Base-by-base conservation (phyloP, 2,797 vertebrate genomes). In the Sebastes nivosus region DNA sequence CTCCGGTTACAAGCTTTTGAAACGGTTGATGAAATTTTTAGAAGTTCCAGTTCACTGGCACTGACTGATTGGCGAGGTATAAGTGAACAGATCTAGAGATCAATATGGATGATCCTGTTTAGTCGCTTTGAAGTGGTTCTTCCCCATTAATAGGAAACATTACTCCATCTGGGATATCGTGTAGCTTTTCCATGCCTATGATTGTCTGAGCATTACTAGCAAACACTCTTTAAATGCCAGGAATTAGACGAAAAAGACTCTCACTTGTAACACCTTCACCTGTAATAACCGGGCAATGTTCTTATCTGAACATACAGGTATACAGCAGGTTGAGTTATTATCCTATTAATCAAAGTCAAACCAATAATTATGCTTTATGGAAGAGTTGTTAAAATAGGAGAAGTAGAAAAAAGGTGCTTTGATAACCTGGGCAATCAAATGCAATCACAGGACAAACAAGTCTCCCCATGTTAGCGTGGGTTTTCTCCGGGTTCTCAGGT, bases 11-110 rank as follows among this genome's bases (percentile, higher is more conserved):
- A 72, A 2, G 58, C 79, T 64, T 25, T 25, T 68, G 42, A 80
- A 81, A 81, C 30, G 25, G 34, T 8, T 70, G 60, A 67, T 87
- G 72, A 59, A 75, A 75, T 59, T 87, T 88, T 83, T 63, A 85
- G 34, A 18, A 8, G 77, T 66, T 75, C 58, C 69, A 72, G 24
- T 25, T 82, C 52, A 81, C 65, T 74, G 59, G 52, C 27, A 7
- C 20, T 67, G n/a, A 4, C 18, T 67, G n/a, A 57, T 25, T 72
- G 64, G 57, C 18, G 3, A 34, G 27, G 29, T 74, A 24, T 67
- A 63, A 46, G 59, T 61, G 16, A 68, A 83, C 52, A 64, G 16
- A 74, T 52, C 10, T 2, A 32, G 32, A 77, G 67, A 72, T 81
- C 27, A 73, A 81, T 52, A 78, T n/a, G 42, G 55, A 71, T 22